These are phyloP conservation scores for Triplophysa tibetana DNA, from an alignment of 2,113 vertebrate species.

Conservation along the genomic window DNA sequence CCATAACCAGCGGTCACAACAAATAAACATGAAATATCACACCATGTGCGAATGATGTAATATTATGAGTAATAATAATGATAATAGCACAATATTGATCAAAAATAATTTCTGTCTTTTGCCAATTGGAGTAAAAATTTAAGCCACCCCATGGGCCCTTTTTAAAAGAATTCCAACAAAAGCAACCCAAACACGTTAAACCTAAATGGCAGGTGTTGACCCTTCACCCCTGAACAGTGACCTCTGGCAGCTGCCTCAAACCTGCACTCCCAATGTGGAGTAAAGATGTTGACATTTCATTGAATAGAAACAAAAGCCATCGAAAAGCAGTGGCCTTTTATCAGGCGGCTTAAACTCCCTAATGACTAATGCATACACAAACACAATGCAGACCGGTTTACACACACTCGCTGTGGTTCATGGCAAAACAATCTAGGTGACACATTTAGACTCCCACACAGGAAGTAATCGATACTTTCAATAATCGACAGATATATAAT, in stretches of 20 bases:
- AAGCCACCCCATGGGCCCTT: neutral
- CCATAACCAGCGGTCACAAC: neutral
- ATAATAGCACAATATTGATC: neutral
- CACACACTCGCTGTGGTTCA: conserved; percentile 23
- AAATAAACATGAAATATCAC: neutral
- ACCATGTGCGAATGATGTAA: neutral
- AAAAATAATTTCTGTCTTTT: neutral
- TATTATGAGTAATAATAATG: neutral
- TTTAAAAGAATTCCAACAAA: conserved; percentile 4
- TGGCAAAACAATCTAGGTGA: neutral
- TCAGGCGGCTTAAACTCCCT: conserved; percentile 20
- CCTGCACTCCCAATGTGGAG: neutral
- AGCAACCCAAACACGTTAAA: neutral
- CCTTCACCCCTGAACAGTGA: conserved; percentile 41
- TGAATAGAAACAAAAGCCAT: conserved; percentile 33
- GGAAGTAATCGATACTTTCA: neutral
- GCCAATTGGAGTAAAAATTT: neutral
- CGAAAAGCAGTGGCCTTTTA: conserved; percentile 35
- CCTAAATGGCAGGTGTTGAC: conserved; percentile 49
- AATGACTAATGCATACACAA: conserved; percentile 35
- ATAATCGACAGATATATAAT: neutral
- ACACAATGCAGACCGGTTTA: conserved; percentile 16
- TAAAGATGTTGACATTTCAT: conserved; percentile 24
- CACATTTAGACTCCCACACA: neutral
- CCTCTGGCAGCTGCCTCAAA: conserved; percentile 21